Conservation (phyloP, 1,140 invertebrate genomes). For the Drosophila asahinai region DNA sequence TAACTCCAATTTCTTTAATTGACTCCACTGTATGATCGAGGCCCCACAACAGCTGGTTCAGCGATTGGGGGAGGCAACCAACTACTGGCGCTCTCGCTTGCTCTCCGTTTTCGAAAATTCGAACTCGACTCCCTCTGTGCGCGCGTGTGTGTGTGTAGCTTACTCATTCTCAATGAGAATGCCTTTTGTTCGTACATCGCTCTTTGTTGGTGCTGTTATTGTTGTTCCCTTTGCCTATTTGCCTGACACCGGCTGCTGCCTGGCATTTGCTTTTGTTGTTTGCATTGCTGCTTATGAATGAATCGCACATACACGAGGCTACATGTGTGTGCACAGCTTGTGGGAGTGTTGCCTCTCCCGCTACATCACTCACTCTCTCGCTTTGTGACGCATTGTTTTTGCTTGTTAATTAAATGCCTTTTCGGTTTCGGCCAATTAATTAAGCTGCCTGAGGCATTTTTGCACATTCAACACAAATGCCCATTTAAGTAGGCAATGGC, state of each 20-base stretch:
- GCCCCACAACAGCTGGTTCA: conserved; percentile 32
- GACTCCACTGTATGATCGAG: conserved; percentile 3
- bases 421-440: conserved; percentile 66
- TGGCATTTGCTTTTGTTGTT: conserved; percentile 51
- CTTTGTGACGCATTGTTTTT: conserved; percentile 28
- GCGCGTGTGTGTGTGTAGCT: conserved; percentile 34
- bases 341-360: conserved; percentile 36
- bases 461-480: conserved; percentile 40
- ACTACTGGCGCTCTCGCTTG: conserved; percentile 3
- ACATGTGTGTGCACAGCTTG: conserved; percentile 22
- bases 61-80: conserved; percentile 13
- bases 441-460: conserved; percentile 46
- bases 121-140: conserved; percentile 43
- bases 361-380: background rate
- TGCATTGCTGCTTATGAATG: conserved; percentile 65
- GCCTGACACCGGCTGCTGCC: conserved; percentile 66
- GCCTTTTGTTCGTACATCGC: conserved; percentile 46
- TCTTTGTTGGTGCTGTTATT: conserved; percentile 40
- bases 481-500: conserved; percentile 71
- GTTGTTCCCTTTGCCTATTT: conserved; percentile 56
- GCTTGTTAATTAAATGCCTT: conserved; percentile 63
- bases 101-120: conserved; percentile 65
- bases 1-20: background rate
- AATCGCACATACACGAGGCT: conserved; percentile 32
- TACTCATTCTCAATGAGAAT: conserved; percentile 56